Conservation (phyloP, 2,797 vertebrate species). For the Chelidonichthys spinosus region DNA sequence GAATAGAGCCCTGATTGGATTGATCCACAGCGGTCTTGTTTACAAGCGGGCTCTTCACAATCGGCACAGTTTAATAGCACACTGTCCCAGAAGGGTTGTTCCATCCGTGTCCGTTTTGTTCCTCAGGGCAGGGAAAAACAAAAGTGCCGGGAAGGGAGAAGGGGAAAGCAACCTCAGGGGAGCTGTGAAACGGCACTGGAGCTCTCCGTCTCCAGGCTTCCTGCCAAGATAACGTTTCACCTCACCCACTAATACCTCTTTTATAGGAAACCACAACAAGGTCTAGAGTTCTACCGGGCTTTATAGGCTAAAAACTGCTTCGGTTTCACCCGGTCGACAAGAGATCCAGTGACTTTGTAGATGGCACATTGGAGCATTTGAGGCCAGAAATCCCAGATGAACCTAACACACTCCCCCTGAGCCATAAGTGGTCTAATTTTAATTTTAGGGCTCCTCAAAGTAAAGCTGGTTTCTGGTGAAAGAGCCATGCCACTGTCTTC, state of each 20-base stretch:
- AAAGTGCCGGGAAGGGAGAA: constrained; percentile 77
- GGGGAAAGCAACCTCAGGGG: constrained; percentile 78
- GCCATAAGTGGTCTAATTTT: constrained; percentile 53
- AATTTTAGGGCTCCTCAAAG: constrained; percentile 58
- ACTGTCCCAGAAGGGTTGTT: constrained; percentile 83
- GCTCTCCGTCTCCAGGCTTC: constrained; percentile 70
- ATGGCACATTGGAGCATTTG: constrained; percentile 28
- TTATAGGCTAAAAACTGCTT: constrained; percentile 46
- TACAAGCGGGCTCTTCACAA: constrained; percentile 81
- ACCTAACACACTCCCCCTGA: constrained; percentile 34
- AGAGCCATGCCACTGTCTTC: constrained; percentile 69
- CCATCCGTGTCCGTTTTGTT: constrained; percentile 81
- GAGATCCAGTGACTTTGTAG: constrained; percentile 42
- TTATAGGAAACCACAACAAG: constrained; percentile 72
- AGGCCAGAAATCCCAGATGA: constrained; percentile 46
- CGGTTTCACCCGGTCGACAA: constrained; percentile 54
- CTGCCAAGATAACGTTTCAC: constrained; percentile 81
- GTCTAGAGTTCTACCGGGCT: constrained; percentile 38
- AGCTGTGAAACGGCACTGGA: constrained; percentile 79
- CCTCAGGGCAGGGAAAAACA: constrained; percentile 80
- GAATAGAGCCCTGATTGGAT: constrained; percentile 81
- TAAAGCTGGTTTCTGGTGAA: constrained; percentile 56
- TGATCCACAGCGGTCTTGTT: constrained; percentile 82
- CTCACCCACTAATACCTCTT: constrained; percentile 65
- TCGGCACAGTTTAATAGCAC: constrained; percentile 81